These are phyloP conservation scores for Rhynchonycteris naso DNA, from an alignment of 2,797 vertebrate genomes.

Conservation along the genomic window DNA sequence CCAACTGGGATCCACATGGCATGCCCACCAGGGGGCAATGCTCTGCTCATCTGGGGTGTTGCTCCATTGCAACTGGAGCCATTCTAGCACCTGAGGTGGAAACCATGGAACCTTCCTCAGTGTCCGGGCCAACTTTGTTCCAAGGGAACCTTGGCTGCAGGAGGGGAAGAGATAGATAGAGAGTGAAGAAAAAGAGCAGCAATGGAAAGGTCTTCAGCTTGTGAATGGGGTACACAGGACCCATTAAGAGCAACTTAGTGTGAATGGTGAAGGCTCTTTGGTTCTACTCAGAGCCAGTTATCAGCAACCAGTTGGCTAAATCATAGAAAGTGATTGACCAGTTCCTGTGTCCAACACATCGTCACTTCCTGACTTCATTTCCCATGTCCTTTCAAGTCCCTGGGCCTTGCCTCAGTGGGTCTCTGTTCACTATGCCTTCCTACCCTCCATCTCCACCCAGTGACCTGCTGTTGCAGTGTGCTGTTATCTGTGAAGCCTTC, in stretches of 20 bases:
- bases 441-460: not conserved
- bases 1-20: no score
- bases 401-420: not conserved
- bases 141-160: no score
- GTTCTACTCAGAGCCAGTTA: not conserved
- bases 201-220: not conserved
- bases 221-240: not conserved
- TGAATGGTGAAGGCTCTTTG: not conserved
- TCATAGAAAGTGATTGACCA: not conserved
- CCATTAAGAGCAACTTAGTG: not conserved
- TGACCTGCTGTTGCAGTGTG: not conserved
- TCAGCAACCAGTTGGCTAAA: not conserved
- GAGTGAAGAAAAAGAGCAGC: not conserved
- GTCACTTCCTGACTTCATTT: not conserved
- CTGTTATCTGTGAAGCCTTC: not conserved
- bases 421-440: not conserved
- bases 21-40: no score
- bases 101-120: no score
- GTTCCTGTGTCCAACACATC: not conserved
- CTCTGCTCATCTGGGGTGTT: no score
- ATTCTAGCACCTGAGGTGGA: no score
- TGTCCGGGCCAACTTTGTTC: no score
- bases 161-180: no score
- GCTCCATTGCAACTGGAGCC: no score
- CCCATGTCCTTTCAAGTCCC: not conserved